These are phyloP conservation scores for Mechanitis mazaeus DNA, from an alignment of 2,888 invertebrate genomes.

Conservation along the genomic window DNA sequence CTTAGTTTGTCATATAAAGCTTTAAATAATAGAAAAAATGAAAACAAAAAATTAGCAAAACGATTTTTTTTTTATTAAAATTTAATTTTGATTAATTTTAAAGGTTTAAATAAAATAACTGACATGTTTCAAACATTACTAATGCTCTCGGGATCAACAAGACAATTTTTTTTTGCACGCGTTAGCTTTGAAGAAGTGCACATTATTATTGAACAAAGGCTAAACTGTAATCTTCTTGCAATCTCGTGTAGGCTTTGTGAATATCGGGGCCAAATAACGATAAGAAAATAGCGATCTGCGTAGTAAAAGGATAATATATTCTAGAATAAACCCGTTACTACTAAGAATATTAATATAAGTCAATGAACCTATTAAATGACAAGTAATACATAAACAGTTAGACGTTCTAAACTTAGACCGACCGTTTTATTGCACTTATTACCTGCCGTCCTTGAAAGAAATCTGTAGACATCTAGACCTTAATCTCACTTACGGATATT, in stretches of 20 bases:
- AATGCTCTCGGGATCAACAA: too few relatives aligned
- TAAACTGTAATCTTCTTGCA: not conserved
- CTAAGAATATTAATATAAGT: not conserved
- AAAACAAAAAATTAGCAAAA: too few relatives aligned
- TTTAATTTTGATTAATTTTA: not conserved
- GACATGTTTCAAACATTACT: not conserved
- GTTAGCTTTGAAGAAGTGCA: constrained; percentile 1
- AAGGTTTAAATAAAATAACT: too few relatives aligned
- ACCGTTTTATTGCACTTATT: constrained; percentile 1
- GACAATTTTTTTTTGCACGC: not conserved
- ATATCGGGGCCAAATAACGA: not conserved
- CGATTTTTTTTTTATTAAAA: not conserved
- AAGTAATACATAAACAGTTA: not conserved
- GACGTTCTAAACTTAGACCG: not conserved
- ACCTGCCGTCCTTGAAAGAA: not conserved
- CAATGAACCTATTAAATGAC: not conserved
- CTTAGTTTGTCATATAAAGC: too few relatives aligned
- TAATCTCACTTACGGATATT: constrained; percentile 11
- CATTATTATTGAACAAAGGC: not conserved
- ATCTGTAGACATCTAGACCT: constrained; percentile 16
- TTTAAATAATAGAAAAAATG: too few relatives aligned
- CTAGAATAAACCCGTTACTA: not conserved
- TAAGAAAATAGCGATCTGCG: not conserved
- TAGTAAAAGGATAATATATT: not conserved
- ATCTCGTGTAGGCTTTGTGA: not conserved